These are phyloP conservation scores for Drosophila dunni DNA, from an alignment of 1,140 invertebrate species.

Conservation along the genomic window DNA sequence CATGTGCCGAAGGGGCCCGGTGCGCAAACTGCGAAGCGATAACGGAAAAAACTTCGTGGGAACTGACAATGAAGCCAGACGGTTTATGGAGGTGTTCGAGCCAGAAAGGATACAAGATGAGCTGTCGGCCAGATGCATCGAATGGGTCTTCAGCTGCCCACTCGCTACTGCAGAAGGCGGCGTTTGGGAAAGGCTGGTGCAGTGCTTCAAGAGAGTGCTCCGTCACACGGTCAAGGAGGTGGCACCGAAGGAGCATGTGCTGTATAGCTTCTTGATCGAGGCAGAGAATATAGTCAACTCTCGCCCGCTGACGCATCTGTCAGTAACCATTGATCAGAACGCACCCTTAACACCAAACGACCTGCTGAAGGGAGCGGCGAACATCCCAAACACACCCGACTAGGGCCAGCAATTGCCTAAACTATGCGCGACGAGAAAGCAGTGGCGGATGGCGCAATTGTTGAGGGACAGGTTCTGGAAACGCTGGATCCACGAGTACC, in stretches of 20 bases:
- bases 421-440: conserved; percentile 22
- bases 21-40: background rate
- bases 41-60: conserved; percentile 18
- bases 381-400: background rate
- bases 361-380: background rate
- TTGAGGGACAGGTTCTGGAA: conserved; percentile 43
- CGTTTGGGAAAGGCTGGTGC: conserved; percentile 11
- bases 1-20: too few relatives aligned
- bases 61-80: conserved; percentile 2
- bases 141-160: conserved; percentile 16
- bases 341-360: conserved; percentile 19
- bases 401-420: background rate
- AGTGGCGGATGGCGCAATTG: conserved; percentile 26
- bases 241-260: background rate
- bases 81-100: conserved; percentile 8
- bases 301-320: conserved; percentile 17
- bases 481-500: conserved; percentile 28
- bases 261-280: background rate
- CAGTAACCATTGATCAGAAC: conserved; percentile 17
- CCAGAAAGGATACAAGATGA: background rate
- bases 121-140: conserved; percentile 6
- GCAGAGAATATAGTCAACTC: conserved; percentile 17
- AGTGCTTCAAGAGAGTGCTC: conserved; percentile 4
- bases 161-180: conserved; percentile 9
- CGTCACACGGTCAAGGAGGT: background rate